These are phyloP conservation scores for Callopanchax toddi DNA, from an alignment of 2,113 vertebrate species.

Conservation along the genomic window DNA sequence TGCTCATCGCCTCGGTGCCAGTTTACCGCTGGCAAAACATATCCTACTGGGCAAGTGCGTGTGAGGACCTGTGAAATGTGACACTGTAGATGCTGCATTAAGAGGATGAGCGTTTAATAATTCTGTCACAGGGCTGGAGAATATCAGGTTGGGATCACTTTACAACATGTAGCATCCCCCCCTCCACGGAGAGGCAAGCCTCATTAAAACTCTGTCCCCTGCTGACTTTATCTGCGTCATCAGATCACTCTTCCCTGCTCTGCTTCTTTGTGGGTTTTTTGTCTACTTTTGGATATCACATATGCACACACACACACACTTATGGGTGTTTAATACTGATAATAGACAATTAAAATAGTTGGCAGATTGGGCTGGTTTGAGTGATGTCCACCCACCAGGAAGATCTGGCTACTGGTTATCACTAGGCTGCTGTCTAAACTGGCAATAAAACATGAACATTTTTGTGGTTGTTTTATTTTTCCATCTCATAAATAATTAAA, in stretches of 20 bases:
- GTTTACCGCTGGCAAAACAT: conserved; percentile 50
- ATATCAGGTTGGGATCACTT: conserved; percentile 74
- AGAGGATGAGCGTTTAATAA: conserved; percentile 80
- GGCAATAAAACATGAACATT: no score
- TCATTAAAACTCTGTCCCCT: conserved; percentile 64
- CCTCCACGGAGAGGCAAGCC: conserved; percentile 48
- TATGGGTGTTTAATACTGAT: conserved; percentile 9
- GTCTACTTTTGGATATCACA: conserved; percentile 40
- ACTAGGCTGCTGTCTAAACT: no score
- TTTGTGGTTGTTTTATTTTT: no score
- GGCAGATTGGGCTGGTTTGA: no score
- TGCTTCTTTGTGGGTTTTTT: conserved; percentile 4
- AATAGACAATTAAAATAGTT: no score
- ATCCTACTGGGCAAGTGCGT: conserved; percentile 46
- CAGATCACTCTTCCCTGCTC: conserved; percentile 49
- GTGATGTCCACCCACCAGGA: no score
- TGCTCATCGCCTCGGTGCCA: conserved; percentile 26
- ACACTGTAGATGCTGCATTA: conserved; percentile 74
- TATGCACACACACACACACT: background rate
- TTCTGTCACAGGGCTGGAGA: conserved; percentile 71
- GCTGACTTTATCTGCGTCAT: conserved; percentile 67
- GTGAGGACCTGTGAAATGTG: conserved; percentile 66
- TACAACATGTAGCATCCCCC: conserved; percentile 59
- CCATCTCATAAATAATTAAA: no score
- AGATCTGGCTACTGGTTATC: no score